phyloP scores from a whole-genome alignment of 2,888 invertebrate genomes.

The Chaetoderma sp. region DNA sequence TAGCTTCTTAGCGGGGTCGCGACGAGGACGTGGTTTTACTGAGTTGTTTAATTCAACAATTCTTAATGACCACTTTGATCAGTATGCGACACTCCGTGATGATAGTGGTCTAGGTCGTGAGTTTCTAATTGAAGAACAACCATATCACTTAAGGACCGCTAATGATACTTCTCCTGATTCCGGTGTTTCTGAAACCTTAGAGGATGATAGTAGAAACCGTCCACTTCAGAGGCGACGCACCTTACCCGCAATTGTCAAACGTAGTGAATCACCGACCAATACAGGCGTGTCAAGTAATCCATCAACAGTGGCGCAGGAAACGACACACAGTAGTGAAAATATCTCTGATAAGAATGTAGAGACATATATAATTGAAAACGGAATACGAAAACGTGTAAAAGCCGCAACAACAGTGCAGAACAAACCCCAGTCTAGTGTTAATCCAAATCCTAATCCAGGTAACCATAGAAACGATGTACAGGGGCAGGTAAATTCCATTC shows the following conservation, averaged over 20 bases:
- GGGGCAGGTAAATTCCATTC: slow-evolving; percentile 70
- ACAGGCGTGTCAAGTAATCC: slow-evolving; percentile 25
- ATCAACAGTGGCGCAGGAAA: slow-evolving; percentile 40
- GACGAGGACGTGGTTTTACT: slow-evolving; percentile 59
- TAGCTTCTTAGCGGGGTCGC: slow-evolving; percentile 61
- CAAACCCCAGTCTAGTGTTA: slow-evolving; percentile 22
- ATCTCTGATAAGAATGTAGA: slow-evolving; percentile 56
- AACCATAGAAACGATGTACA: slow-evolving; percentile 31
- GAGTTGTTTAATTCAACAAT: slow-evolving; percentile 65
- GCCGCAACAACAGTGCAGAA: slow-evolving; percentile 52
- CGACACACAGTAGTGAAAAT: slow-evolving; percentile 59
- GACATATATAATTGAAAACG: slow-evolving; percentile 67
- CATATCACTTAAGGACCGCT: slow-evolving; percentile 24
- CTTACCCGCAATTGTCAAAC: slow-evolving; percentile 63
- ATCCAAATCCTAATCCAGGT: background rate
- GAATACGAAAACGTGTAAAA: slow-evolving; percentile 65
- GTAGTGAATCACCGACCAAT: slow-evolving; percentile 27
- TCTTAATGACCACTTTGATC: slow-evolving; percentile 68
- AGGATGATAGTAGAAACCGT: slow-evolving; percentile 50
- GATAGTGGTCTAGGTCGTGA: slow-evolving; percentile 61
- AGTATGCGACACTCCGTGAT: slow-evolving; percentile 59
- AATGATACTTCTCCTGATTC: slow-evolving; percentile 63
- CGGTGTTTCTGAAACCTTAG: slow-evolving; percentile 59
- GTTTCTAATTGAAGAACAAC: slow-evolving; percentile 37
- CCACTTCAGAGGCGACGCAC: slow-evolving; percentile 61